Evolutionary conservation across 2,797 vertebrate genomes (phyloP), one percentile per base, ranked within the genome.

Genomic region (Onychomys leucogaster): DNA sequence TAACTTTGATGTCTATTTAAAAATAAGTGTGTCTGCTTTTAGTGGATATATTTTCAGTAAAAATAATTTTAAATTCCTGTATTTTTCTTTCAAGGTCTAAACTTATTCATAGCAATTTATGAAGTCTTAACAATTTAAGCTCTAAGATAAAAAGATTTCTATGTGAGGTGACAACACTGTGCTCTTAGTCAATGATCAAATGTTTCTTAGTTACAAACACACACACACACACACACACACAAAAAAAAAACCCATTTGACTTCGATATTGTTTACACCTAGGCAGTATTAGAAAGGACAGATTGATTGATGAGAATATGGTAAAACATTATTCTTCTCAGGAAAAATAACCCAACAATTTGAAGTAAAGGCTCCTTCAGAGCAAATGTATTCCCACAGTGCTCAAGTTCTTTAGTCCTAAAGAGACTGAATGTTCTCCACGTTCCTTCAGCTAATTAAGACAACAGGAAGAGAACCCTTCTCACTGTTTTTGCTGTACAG

Each of bases 381-480:
- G 37, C 57, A 96, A 93, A 90, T 82, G 13, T 94, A 14, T 81
- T 85, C 73, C 90, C 77, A 49, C 0, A 34, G 43, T 21, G 71
- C 63, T 95, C 34, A 27, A 49, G 19, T 77, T 87, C 46, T n/a
- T 52, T 29, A 80, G 19, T 17, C 46, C 63, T 94, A 65, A 90
- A 81, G 61, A 95, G 69, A 90, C 14, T 25, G 29, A 17, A 14
- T 87, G 37, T 85, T 96, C 73, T 77, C 21, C 6, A 7, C 49
- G 71, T 75, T 32, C 23, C 88, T 91, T 91, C 87, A 71, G 34
- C 41, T 95, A 91, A 92, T 92, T 94, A 69, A 78, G 95, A 83
- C n/a, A 85, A n/a, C 4, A 78, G 37, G 63, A 92, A 83, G 49
- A 77, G 59, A 89, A 19, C 5, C 32, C 17, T 86, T 46, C 78